These are phyloP conservation scores for Tachina fera DNA, from an alignment of 2,888 invertebrate genomes.

Conservation along the genomic window DNA sequence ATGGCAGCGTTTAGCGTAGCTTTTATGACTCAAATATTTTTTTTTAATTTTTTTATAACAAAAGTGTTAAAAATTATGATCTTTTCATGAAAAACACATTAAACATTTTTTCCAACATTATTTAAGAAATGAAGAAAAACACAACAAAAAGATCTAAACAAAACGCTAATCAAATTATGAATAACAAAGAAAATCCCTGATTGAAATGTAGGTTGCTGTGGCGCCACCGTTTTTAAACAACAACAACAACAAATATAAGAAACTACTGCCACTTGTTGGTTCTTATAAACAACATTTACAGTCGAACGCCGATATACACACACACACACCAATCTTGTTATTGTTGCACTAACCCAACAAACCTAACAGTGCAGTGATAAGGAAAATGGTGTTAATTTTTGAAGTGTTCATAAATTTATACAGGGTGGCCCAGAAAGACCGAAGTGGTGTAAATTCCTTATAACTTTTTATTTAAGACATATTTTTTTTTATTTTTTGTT, in stretches of 20 bases:
- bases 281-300: constrained; percentile 6
- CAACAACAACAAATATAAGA: constrained; percentile 5
- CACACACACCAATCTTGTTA: not conserved
- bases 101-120: not conserved
- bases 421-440: too few relatives aligned
- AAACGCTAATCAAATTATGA: constrained; percentile 33
- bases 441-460: too few relatives aligned
- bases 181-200: constrained; percentile 56
- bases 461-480: too few relatives aligned
- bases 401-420: too few relatives aligned
- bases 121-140: constrained; percentile 13
- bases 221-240: constrained; percentile 62
- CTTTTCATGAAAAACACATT: constrained; percentile 34
- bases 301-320: not conserved
- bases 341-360: too few relatives aligned
- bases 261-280: constrained; percentile 58
- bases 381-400: too few relatives aligned
- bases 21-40: too few relatives aligned
- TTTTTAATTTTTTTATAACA: constrained; percentile 1
- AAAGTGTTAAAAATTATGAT: constrained; percentile 57
- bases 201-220: constrained; percentile 66
- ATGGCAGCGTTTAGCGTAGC: not conserved
- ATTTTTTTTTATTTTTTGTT: too few relatives aligned
- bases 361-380: too few relatives aligned
- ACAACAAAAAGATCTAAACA: constrained; percentile 8